Base-by-base conservation (phyloP, 2,888 invertebrate genomes). In the Mongoloraphidia duomilia region DNA sequence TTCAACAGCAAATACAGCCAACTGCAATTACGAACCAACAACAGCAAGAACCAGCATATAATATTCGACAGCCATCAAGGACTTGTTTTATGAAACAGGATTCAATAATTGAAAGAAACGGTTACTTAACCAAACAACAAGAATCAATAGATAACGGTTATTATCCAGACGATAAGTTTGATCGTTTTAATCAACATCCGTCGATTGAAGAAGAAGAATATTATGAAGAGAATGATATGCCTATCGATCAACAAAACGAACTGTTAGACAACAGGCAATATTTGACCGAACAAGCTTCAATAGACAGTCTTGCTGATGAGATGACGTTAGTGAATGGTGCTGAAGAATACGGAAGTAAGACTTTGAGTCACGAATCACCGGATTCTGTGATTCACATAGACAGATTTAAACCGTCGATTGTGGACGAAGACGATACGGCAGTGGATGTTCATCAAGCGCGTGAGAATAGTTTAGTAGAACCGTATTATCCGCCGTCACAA, bases 381-480 rank as follows among this genome's bases (percentile, higher is more conserved):
- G 66, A 64, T 40, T 69, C 70, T 55, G 70, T 70, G 57, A 68
- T 69, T 58, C 69, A 70, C 53, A 63, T 67, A 45, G 65, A 68
- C 44, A 61, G 57, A 49, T 63, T 64, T 50, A 59, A 60, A 43
- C 58, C 58, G 9, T 53, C 55, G 8, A 48, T 50, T 11, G 52
- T 50, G 9, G 60, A 61, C 14, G 64, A 57, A 40, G 50, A 51
- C 37, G 39, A 45, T 34, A 13, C 47, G 10, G 43, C 14, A 47
- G 42, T 13, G 13, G 55, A 56, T 49, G 54, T 61, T 36, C 60
- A 38, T 65, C 67, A 67, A 59, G 52, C 36, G 41, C 44, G 41
- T 41, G 67, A 69, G 55, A 71, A 72, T 53, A 75, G 74, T 41
- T 66, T 76, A 46, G 71, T 75, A 39, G 76, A 76, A 58, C 73